These are phyloP conservation scores for Pseudomyrmex pallidus DNA, from an alignment of 1,140 invertebrate species.

Conservation along the genomic window DNA sequence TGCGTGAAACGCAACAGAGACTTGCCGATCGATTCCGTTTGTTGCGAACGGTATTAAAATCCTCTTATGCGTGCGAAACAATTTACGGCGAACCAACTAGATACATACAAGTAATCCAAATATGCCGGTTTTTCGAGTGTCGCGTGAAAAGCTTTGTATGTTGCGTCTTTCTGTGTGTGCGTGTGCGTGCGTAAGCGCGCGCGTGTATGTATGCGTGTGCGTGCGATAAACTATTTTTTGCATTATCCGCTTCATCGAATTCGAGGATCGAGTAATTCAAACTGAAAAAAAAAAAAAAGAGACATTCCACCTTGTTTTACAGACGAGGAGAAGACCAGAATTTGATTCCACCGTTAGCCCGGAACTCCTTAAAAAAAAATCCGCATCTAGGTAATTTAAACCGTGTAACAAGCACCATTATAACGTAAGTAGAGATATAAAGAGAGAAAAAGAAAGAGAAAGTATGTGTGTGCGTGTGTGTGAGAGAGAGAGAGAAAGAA, in stretches of 20 bases:
- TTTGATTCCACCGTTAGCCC: slow-evolving; percentile 10
- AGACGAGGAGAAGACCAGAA: no score
- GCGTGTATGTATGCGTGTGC: no score
- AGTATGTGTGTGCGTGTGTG: background rate
- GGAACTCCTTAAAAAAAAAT: slow-evolving; percentile 14
- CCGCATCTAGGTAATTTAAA: slow-evolving; percentile 34
- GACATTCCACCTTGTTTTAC: background rate
- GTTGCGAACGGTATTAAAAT: no score
- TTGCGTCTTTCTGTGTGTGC: no score
- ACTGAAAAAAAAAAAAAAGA: slow-evolving; percentile 5
- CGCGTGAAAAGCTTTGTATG: background rate
- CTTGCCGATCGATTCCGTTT: no score
- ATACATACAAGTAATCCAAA: background rate
- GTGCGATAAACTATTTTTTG: no score
- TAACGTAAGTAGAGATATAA: slow-evolving; percentile 44
- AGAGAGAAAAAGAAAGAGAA: slow-evolving; percentile 6
- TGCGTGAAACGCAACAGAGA: no score
- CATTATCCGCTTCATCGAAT: no score
- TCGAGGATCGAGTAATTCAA: no score
- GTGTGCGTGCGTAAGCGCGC: no score
- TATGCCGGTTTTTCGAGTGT: background rate
- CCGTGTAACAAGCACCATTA: slow-evolving; percentile 46
- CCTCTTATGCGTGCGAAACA: background rate
- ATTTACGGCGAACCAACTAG: background rate
- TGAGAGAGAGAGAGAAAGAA: slow-evolving; percentile 1